phyloP scores from a whole-genome alignment of 2,797 vertebrate species.

The Anguilla anguilla region DNA sequence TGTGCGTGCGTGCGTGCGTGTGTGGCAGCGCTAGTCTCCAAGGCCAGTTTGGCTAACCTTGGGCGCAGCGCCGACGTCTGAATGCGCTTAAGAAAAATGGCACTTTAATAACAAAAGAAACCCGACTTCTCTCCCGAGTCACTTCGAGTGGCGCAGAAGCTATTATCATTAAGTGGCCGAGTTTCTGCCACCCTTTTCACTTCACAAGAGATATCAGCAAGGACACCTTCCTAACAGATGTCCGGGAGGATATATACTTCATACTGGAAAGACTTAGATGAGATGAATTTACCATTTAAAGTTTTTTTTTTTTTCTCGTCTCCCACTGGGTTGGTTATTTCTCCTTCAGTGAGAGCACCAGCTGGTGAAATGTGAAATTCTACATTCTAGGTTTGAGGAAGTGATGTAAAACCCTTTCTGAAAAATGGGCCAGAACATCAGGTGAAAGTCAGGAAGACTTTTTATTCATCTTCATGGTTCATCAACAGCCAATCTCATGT shows the following conservation, averaged over 20 bases:
- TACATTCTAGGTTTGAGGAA: not conserved
- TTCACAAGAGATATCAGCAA: not conserved
- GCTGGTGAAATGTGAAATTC: not conserved
- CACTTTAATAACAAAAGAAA: not conserved
- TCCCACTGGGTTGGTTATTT: not conserved
- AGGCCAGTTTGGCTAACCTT: not conserved
- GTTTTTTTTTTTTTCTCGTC: not conserved
- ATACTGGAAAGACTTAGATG: not conserved
- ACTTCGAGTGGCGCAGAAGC: not conserved
- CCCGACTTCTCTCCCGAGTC: not conserved
- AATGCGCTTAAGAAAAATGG: not conserved
- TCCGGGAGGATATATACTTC: not conserved
- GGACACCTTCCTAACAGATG: not conserved
- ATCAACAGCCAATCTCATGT: not conserved
- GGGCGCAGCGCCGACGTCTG: not conserved
- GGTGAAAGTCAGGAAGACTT: not conserved
- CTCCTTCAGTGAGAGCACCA: not conserved
- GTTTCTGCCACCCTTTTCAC: not conserved
- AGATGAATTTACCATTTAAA: slow-evolving; percentile 12
- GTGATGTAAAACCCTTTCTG: not conserved
- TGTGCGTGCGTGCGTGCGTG: not conserved
- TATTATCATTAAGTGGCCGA: slow-evolving; percentile 2
- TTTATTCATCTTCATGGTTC: not conserved
- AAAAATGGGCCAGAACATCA: not conserved
- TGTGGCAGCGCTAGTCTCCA: not conserved